Evolutionary conservation across 2,888 invertebrate genomes (phyloP).

Genomic region (Chrysolina haemoptera): DNA sequence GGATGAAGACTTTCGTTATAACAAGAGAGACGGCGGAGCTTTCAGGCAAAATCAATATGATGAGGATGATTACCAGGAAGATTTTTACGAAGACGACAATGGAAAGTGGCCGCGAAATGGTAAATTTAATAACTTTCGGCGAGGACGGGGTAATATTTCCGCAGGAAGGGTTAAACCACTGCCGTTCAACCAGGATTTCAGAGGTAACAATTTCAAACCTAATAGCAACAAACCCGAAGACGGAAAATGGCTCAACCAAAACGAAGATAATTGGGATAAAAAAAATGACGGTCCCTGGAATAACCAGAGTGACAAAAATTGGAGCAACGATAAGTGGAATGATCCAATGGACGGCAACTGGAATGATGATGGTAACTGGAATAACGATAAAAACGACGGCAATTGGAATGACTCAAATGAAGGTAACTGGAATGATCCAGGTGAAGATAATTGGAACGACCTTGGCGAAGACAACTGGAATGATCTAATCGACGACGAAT

Average conservation of each 20-base stretch:
- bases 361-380: slow-evolving; percentile 21
- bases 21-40: slow-evolving; percentile 61
- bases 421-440: slow-evolving; percentile 28
- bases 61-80: slow-evolving; percentile 65
- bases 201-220: slow-evolving; percentile 33
- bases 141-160: slow-evolving; percentile 14
- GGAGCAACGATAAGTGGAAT: slow-evolving; percentile 29
- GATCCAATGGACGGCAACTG: slow-evolving; percentile 26
- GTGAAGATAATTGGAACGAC: slow-evolving; percentile 30
- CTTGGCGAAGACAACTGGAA: not conserved
- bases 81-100: slow-evolving; percentile 66
- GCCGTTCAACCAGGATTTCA: slow-evolving; percentile 39
- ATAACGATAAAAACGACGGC: not conserved
- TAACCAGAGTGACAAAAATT: slow-evolving; percentile 5
- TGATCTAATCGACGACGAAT: slow-evolving; percentile 27
- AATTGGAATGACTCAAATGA: slow-evolving; percentile 37
- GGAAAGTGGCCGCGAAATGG: slow-evolving; percentile 69
- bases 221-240: slow-evolving; percentile 24
- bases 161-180: slow-evolving; percentile 15
- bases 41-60: slow-evolving; percentile 46
- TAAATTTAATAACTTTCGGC: slow-evolving; percentile 55
- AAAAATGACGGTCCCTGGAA: not conserved
- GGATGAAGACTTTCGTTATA: slow-evolving; percentile 61
- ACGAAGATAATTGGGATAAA: slow-evolving; percentile 33
- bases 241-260: slow-evolving; percentile 31